These are phyloP conservation scores for Augochlora pura DNA, from an alignment of 1,140 invertebrate genomes.

Conservation along the genomic window DNA sequence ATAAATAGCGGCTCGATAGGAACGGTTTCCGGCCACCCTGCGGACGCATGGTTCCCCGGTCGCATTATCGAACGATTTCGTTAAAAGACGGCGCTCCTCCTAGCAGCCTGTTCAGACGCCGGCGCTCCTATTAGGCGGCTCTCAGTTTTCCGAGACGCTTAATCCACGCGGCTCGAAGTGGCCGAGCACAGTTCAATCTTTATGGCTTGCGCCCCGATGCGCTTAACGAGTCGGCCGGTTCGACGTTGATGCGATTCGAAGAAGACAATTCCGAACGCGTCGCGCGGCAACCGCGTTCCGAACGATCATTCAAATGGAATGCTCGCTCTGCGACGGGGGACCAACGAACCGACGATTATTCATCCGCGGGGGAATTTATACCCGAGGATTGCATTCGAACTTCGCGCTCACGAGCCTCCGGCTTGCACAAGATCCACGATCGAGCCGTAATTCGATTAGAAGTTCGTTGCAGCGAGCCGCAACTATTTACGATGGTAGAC, in stretches of 20 bases:
- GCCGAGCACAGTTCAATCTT: background rate
- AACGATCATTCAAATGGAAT: too few species aligned
- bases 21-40: background rate
- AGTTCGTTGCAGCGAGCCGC: too few species aligned
- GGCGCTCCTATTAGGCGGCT: background rate
- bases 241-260: background rate
- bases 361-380: too few species aligned
- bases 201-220: background rate
- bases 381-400: too few species aligned
- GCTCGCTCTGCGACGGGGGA: too few species aligned
- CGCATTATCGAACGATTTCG: conserved; percentile 19
- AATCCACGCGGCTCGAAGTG: background rate
- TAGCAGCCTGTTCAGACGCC: background rate
- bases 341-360: too few species aligned
- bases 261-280: background rate
- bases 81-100: conserved; percentile 7
- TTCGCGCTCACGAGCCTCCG: too few species aligned
- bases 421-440: too few species aligned
- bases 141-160: background rate
- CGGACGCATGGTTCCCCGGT: background rate
- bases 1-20: conserved; percentile 41
- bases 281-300: background rate
- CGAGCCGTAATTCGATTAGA: too few species aligned
- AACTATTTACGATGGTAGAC: too few species aligned
- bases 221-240: background rate